These are phyloP conservation scores for Phortica variegata DNA, from an alignment of 1,140 invertebrate genomes.

Conservation along the genomic window DNA sequence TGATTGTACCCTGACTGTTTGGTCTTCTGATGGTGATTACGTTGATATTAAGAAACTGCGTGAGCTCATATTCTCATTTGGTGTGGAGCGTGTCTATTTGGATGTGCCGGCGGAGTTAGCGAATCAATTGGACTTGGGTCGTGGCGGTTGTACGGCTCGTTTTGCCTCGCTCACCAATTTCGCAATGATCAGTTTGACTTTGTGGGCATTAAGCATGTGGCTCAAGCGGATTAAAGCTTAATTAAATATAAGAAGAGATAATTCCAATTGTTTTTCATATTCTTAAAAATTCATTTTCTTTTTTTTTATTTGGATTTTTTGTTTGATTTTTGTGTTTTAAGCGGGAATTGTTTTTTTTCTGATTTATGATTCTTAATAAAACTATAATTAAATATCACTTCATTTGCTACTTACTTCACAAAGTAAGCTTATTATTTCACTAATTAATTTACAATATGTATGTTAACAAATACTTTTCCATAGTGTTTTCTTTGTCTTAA, in stretches of 20 bases:
- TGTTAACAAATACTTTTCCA: constrained; percentile 42
- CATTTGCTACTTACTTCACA: constrained; percentile 9
- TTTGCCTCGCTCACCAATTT: constrained; percentile 39
- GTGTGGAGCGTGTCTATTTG: constrained; percentile 67
- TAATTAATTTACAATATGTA: constrained; percentile 29
- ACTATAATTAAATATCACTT: too few species aligned
- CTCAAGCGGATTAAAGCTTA: constrained; percentile 20
- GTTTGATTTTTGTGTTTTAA: constrained; percentile 6
- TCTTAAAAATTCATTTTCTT: constrained; percentile 6
- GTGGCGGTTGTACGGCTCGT: constrained; percentile 20
- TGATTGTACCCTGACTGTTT: constrained; percentile 68
- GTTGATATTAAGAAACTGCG: constrained; percentile 65
- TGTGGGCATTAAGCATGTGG: constrained; percentile 31
- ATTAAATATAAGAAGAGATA: neutral
- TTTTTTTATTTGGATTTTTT: constrained; percentile 17
- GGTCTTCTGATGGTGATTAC: constrained; percentile 65
- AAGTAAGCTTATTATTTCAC: neutral
- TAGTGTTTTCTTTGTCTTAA: neutral
- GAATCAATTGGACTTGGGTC: constrained; percentile 59
- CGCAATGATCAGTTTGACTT: constrained; percentile 35
- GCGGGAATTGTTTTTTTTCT: too few species aligned
- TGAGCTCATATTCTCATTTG: constrained; percentile 64
- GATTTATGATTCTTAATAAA: too few species aligned
- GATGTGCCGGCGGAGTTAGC: constrained; percentile 67
- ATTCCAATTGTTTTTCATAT: constrained; percentile 5